Base-by-base conservation (phyloP, 1,140 invertebrate species). In the Drosophila repletoides region DNA sequence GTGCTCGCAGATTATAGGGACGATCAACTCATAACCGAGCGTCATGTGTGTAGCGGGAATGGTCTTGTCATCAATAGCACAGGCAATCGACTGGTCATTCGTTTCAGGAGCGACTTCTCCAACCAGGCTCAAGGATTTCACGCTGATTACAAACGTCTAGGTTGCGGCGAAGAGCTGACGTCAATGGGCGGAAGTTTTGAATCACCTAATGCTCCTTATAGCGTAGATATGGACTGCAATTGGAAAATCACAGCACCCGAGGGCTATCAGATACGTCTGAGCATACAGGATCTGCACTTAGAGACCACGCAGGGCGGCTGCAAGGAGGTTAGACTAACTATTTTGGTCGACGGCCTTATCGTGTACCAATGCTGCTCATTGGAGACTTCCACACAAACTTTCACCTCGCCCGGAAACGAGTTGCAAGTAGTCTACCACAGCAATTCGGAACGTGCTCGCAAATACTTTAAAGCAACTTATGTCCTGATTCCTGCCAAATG, bases 331-430 rank as follows among this genome's bases (percentile, higher is more conserved):
- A 28, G 10, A 2, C 31, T 88, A 0, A 43, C 48, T 4, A 48
- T 84, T 2, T 52, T 53, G 9, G 40, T 34, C 9, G 58, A 38
- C 0, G 43, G 12, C n/a, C 0, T 10, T 88, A 1, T 52, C 68
- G 3, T 52, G 21, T 6, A 79, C n/a, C n/a, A n/a, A n/a, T n/a
- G 55, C 33, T 89, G 88, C 14, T 53, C 43, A n/a, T 51, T 70
- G 14, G 68, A 86, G 43, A 38, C 49, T 15, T 19, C 45, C 3
- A 9, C 12, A 2, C 72, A 79, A 38, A 67, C 41, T 4, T 91
- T 94, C 5, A 91, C 92, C 19, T 96, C 96, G 0, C 93, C 93
- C 0, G 91, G 93, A 34, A 97, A 97, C 91, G 93, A 93, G 63
- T 89, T 97, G 79, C 94, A 92, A 73, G 74, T 97, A 14, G 92